Evolutionary conservation across 2,113 vertebrate genomes (phyloP).

Genomic region (Dicentrarchus labrax): DNA sequence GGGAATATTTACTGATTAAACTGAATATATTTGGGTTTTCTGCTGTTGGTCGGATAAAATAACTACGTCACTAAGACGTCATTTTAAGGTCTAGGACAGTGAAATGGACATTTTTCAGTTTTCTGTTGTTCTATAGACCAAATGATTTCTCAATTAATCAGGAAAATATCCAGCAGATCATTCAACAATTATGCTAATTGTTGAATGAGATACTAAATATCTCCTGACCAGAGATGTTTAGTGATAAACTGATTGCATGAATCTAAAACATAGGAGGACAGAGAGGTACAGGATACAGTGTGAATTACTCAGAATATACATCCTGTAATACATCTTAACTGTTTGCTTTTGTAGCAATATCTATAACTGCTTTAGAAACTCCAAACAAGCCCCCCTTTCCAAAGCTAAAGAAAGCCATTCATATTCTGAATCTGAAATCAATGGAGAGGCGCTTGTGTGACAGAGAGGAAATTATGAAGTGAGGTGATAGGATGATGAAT

Average conservation of each 20-base stretch:
- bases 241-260: background rate
- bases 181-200: background rate
- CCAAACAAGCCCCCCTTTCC: background rate
- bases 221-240: background rate
- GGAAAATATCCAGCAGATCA: background rate
- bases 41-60: background rate
- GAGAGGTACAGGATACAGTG: background rate
- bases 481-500: constrained; percentile 67
- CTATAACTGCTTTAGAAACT: background rate
- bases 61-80: background rate
- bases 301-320: background rate
- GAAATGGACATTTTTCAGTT: background rate
- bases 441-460: constrained; percentile 11
- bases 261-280: background rate
- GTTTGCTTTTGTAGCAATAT: background rate
- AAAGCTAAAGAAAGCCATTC: background rate
- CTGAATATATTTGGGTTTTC: background rate
- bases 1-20: background rate
- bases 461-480: constrained; percentile 56
- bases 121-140: background rate
- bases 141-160: background rate
- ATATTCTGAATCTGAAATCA: constrained; percentile 15
- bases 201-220: background rate
- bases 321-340: background rate
- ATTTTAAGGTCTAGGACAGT: background rate